phyloP scores from a whole-genome alignment of 2,888 invertebrate genomes.

The Tinea trinotella region DNA sequence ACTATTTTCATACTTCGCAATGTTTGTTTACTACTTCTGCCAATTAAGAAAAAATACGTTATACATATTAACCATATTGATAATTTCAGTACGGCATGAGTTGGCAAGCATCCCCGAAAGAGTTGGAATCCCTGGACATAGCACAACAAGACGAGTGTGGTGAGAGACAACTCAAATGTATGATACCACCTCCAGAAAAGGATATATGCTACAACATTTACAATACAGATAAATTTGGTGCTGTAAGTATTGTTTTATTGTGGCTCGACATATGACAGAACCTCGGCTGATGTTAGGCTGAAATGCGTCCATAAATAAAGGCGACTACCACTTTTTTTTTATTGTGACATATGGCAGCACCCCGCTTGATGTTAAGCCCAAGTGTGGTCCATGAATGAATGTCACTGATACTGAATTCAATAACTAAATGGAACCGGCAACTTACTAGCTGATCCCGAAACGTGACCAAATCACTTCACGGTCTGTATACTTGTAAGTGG shows the following conservation, averaged over 20 bases:
- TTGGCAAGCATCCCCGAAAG: constrained; percentile 67
- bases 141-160: constrained; percentile 59
- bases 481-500: too few species aligned
- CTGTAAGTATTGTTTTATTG: constrained; percentile 42
- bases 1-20: too few species aligned
- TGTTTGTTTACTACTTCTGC: too few species aligned
- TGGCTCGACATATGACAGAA: too few species aligned
- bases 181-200: constrained; percentile 68
- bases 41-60: too few species aligned
- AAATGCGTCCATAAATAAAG: background rate
- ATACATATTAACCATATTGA: too few species aligned
- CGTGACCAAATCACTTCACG: too few species aligned
- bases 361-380: too few species aligned
- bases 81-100: constrained; percentile 63
- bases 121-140: constrained; percentile 54
- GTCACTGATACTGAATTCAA: background rate
- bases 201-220: constrained; percentile 79
- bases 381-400: too few species aligned
- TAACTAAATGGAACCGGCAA: background rate
- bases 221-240: constrained; percentile 50
- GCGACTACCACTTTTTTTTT: background rate
- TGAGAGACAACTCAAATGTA: constrained; percentile 51
- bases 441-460: too few species aligned
- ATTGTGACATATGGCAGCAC: too few species aligned
- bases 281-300: background rate